phyloP scores from a whole-genome alignment of 1,140 invertebrate genomes.

The Macrobrachium rosenbergii region DNA sequence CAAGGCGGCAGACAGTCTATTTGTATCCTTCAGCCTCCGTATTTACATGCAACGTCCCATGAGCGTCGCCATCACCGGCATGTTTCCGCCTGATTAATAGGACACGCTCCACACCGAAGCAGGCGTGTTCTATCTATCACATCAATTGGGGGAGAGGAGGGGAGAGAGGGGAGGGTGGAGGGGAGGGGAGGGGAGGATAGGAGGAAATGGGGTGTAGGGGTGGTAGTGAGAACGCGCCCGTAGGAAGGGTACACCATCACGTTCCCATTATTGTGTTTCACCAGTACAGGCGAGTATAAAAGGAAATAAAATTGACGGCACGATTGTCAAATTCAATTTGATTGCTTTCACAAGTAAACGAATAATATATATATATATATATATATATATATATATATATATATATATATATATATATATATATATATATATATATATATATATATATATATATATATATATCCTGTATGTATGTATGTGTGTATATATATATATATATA shows the following conservation, averaged over 20 bases:
- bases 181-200: neutral
- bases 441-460: neutral
- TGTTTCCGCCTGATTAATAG: no score
- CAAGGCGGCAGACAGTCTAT: no score
- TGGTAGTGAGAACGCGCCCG: no score
- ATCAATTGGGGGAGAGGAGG: neutral
- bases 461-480: neutral
- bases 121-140: no score
- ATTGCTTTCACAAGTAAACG: neutral
- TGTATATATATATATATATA: conserved; percentile 11
- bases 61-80: no score
- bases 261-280: no score
- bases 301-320: no score
- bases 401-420: neutral
- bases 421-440: conserved; percentile 17
- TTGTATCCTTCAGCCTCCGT: neutral
- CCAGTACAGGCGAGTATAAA: no score
- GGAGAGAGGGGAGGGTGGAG: neutral
- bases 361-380: neutral
- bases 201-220: neutral
- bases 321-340: no score
- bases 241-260: neutral
- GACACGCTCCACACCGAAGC: no score
- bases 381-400: neutral
- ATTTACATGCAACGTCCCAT: neutral